Percentiles rank a stretch among this genome's conserved stretches.
Conservation (phyloP, 2,797 vertebrate genomes). For the Peromyscus melanophrys region DNA sequence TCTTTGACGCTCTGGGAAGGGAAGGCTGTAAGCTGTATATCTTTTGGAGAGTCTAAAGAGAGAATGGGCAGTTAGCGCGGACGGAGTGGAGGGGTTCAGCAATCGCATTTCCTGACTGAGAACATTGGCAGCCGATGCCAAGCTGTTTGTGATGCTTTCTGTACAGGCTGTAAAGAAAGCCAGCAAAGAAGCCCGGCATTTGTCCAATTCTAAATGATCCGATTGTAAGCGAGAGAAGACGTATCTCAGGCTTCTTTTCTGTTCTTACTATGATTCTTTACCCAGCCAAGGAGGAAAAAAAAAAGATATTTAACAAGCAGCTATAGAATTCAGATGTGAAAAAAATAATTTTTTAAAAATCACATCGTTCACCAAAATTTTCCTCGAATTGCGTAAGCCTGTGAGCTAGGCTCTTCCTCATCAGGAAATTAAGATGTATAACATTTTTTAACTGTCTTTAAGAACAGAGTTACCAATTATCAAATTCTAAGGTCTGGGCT, state of each 20-base stretch:
- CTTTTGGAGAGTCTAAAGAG: slow-evolving; percentile 86
- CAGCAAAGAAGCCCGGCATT: background rate
- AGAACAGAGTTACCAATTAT: background rate
- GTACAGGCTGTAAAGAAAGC: background rate
- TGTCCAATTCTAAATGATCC: background rate
- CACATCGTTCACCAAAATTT: background rate
- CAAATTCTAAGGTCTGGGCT: background rate
- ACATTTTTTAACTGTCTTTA: background rate
- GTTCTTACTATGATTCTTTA: background rate
- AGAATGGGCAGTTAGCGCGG: slow-evolving; percentile 42
- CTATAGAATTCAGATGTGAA: slow-evolving; percentile 17
- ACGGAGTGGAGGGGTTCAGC: background rate
- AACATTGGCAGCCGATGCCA: background rate
- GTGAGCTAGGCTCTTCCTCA: background rate
- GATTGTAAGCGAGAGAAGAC: background rate
- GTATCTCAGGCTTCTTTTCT: background rate
- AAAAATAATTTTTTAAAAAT: background rate
- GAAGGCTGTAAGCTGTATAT: slow-evolving; percentile 87
- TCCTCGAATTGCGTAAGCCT: background rate
- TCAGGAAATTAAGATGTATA: background rate
- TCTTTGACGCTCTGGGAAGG: slow-evolving; percentile 87
- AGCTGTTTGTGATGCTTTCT: background rate
- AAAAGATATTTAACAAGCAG: background rate
- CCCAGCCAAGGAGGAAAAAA: background rate
- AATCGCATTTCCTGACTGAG: background rate